A percentile compares a stretch with the other conserved stretches of the same genome.
Conservation (phyloP, 1,140 invertebrate genomes). For the Homarus americanus region DNA sequence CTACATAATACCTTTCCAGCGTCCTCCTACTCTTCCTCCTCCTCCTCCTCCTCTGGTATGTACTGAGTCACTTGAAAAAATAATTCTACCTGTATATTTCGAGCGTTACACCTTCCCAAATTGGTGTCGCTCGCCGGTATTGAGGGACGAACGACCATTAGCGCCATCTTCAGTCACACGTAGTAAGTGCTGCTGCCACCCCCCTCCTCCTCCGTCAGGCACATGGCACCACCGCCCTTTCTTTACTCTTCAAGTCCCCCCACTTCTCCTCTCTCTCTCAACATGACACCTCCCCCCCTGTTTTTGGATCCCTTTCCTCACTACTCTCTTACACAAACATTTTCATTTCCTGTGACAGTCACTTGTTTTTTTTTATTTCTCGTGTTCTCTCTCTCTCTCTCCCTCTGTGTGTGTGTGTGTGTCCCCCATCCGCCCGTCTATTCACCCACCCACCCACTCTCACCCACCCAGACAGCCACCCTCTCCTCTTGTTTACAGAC, state of each 20-base stretch:
- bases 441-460: neutral
- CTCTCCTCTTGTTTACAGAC: neutral
- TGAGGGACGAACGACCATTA: too few relatives aligned
- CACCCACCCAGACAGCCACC: neutral
- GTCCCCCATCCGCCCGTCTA: neutral
- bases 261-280: constrained; percentile 1
- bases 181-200: too few relatives aligned
- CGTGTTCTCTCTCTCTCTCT: neutral
- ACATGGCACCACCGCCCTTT: too few relatives aligned
- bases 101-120: too few relatives aligned
- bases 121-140: too few relatives aligned
- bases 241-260: neutral
- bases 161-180: too few relatives aligned
- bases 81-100: too few relatives aligned
- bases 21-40: too few relatives aligned
- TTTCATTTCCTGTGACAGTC: neutral
- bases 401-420: neutral
- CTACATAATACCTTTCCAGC: too few relatives aligned
- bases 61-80: too few relatives aligned
- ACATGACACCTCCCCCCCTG: neutral
- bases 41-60: too few relatives aligned
- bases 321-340: neutral
- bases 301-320: neutral
- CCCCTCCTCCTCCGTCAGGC: too few relatives aligned
- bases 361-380: neutral